A percentile compares a stretch with the other conserved stretches of the same genome.
Conservation (phyloP, 2,797 vertebrate species). For the Scolopax rusticola region DNA sequence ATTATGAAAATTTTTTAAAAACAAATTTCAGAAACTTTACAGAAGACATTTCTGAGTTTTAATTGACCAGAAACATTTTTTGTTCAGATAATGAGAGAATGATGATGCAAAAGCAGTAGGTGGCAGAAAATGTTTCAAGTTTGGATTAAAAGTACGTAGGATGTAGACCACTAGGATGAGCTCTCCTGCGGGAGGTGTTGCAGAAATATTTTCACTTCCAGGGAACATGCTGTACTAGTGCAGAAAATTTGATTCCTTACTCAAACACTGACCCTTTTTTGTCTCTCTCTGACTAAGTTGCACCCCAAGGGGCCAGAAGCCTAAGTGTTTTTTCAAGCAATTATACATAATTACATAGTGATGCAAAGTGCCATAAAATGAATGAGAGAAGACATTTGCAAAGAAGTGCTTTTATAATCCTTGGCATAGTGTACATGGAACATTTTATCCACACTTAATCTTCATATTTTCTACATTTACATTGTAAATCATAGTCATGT, state of each 20-base stretch:
- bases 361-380: conserved; percentile 46
- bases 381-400: conserved; percentile 48
- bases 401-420: conserved; percentile 40
- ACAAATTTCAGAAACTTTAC: neutral
- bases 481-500: neutral
- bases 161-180: neutral
- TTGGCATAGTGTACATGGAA: neutral
- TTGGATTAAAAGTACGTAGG: neutral
- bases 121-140: neutral
- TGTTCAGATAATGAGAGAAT: neutral
- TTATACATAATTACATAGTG: conserved; percentile 43
- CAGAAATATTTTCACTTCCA: conserved; percentile 21
- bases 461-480: conserved; percentile 47
- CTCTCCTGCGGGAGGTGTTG: neutral
- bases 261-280: conserved; percentile 20
- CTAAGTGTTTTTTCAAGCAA: conserved; percentile 59
- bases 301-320: conserved; percentile 27
- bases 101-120: neutral
- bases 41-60: neutral
- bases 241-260: neutral
- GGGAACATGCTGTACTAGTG: neutral
- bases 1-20: neutral
- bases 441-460: conserved; percentile 17
- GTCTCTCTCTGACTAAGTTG: neutral
- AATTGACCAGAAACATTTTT: neutral